Percentiles rank a stretch among this genome's conserved stretches.
phyloP scores from a whole-genome alignment of 2,888 invertebrate species.

The Abrostola tripartita region DNA sequence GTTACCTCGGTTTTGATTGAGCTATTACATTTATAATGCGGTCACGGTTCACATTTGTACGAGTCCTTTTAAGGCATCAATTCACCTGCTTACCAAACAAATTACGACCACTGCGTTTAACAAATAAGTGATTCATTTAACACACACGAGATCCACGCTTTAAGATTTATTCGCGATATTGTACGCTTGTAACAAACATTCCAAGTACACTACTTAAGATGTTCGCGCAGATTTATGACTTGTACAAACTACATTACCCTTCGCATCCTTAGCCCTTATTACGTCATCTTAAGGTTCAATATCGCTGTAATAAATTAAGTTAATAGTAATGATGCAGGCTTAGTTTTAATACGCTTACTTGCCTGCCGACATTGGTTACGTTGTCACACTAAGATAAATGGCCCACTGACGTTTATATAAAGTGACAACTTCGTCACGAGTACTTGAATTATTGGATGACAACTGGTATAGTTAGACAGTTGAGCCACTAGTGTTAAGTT shows the following conservation, averaged over 20 bases:
- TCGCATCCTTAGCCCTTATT: constrained; percentile 52
- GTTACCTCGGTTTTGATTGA: constrained; percentile 44
- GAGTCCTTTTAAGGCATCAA: constrained; percentile 35
- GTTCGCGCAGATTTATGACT: constrained; percentile 69
- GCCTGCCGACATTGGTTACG: constrained; percentile 73
- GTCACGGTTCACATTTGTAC: constrained; percentile 31
- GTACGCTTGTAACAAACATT: constrained; percentile 66
- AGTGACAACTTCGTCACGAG: constrained; percentile 76
- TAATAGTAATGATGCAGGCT: constrained; percentile 64
- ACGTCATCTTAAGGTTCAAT: constrained; percentile 55
- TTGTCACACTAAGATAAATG: constrained; percentile 83
- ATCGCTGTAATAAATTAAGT: constrained; percentile 49
- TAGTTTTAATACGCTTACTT: constrained; percentile 75
- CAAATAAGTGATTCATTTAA: constrained; percentile 42
- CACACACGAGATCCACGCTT: constrained; percentile 42
- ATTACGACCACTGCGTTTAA: constrained; percentile 24
- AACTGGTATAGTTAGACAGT: constrained; percentile 51
- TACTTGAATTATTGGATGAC: constrained; percentile 61
- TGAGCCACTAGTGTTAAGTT: constrained; percentile 48
- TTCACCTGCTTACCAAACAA: constrained; percentile 36
- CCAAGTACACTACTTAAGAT: constrained; percentile 69
- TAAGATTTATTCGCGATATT: constrained; percentile 64
- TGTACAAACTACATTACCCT: constrained; percentile 56
- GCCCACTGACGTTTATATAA: constrained; percentile 71
- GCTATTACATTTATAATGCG: constrained; percentile 39